Percentiles rank a stretch among this genome's conserved stretches.
Conservation (phyloP, 2,888 invertebrate genomes). For the Glyphotaelius pellucidus region DNA sequence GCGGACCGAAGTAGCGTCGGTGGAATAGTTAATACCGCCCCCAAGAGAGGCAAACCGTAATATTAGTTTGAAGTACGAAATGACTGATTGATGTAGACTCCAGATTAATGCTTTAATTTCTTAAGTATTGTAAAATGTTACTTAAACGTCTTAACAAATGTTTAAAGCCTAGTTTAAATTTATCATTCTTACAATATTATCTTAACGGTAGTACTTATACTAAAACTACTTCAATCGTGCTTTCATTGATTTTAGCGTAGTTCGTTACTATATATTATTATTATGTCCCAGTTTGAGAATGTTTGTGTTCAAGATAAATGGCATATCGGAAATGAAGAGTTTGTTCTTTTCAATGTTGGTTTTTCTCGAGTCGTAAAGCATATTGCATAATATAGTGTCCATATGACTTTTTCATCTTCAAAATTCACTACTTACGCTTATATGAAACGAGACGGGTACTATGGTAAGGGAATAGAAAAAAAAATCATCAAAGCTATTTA, state of each 20-base stretch:
- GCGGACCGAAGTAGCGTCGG: slow-evolving; percentile 17
- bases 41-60: slow-evolving; percentile 54
- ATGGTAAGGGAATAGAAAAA: neutral
- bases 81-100: slow-evolving; percentile 46
- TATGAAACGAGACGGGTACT: slow-evolving; percentile 9
- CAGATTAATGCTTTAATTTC: slow-evolving; percentile 37
- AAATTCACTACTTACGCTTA: neutral
- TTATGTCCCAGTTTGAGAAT: slow-evolving; percentile 1
- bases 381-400: neutral
- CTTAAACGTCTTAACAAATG: slow-evolving; percentile 8
- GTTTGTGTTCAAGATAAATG: neutral
- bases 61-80: slow-evolving; percentile 41
- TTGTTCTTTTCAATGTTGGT: neutral
- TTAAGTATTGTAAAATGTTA: slow-evolving; percentile 25
- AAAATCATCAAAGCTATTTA: slow-evolving; percentile 7
- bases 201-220: slow-evolving; percentile 20
- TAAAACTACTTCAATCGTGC: slow-evolving; percentile 16
- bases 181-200: slow-evolving; percentile 22
- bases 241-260: slow-evolving; percentile 20
- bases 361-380: neutral
- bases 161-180: slow-evolving; percentile 35
- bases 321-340: slow-evolving; percentile 3
- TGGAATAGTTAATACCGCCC: slow-evolving; percentile 39
- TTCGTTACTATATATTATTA: neutral
- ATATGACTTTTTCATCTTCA: neutral